Evolutionary conservation across 2,113 vertebrate species (phyloP).

Genomic region (Oxyura jamaicensis): DNA sequence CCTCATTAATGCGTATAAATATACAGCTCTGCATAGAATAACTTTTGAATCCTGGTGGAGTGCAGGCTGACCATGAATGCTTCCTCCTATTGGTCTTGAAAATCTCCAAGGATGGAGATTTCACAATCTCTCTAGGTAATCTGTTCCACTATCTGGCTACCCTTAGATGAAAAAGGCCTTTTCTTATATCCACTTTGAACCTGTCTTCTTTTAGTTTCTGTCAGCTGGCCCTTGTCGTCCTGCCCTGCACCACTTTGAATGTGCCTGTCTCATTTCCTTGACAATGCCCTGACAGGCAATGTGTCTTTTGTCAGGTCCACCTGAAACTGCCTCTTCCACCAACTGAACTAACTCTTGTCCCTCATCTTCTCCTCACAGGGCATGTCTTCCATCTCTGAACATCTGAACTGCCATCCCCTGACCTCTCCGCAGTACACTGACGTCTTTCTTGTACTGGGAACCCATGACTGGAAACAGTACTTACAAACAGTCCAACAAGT

Average conservation of each 20-base stretch:
- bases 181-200: neutral
- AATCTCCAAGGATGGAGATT: neutral
- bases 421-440: neutral
- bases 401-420: neutral
- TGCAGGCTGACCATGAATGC: no score
- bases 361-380: neutral
- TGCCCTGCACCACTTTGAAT: neutral
- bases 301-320: neutral
- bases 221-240: neutral
- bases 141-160: neutral
- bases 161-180: neutral
- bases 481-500: neutral
- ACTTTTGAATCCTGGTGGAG: no score
- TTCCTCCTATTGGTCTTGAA: neutral
- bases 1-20: no score
- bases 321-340: neutral
- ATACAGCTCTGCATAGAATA: no score
- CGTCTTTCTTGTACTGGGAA: neutral
- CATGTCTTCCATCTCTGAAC: neutral
- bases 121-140: neutral
- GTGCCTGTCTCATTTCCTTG: neutral
- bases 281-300: fast-evolving
- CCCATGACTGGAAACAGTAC: neutral
- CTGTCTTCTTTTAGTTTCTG: neutral
- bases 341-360: neutral